Percentiles rank a stretch among this genome's conserved stretches.
These are phyloP conservation scores for Stenoptilia bipunctidactyla DNA, from an alignment of 2,888 invertebrate species.

Conservation along the genomic window DNA sequence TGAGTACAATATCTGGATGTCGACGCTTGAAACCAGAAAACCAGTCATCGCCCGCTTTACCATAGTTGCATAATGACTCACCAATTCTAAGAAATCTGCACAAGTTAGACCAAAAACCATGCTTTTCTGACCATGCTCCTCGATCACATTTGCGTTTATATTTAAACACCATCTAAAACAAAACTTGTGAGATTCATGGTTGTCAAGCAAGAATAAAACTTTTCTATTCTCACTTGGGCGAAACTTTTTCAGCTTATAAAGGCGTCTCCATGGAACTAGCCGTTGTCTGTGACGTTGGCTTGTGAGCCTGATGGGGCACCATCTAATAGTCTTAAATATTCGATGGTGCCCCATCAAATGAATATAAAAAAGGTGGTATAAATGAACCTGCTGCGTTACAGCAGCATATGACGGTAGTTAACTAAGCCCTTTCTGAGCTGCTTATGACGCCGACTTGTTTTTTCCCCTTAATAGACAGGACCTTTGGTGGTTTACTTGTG, in stretches of 20 bases:
- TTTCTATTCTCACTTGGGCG: no score
- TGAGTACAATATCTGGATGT: conserved; percentile 1
- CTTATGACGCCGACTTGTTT: conserved; percentile 3
- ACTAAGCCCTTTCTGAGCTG: not conserved
- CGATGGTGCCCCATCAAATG: no score
- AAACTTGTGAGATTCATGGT: no score
- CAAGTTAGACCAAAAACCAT: not conserved
- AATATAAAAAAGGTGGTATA: conserved; percentile 16
- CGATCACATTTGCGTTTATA: not conserved
- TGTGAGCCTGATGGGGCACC: no score
- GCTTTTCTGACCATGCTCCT: not conserved
- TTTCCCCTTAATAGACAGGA: conserved; percentile 1
- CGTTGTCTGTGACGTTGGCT: no score
- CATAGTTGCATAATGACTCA: not conserved
- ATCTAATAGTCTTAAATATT: no score
- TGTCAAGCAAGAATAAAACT: no score
- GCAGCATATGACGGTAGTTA: conserved; percentile 8
- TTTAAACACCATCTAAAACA: not conserved
- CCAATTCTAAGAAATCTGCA: not conserved
- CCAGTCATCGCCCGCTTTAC: not conserved
- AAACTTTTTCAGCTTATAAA: no score
- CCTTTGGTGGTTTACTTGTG: not conserved
- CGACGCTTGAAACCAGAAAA: not conserved
- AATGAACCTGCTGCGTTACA: conserved; percentile 16
- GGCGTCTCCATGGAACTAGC: no score